Conservation (phyloP, 2,113 vertebrate genomes). For the Pipa parva region DNA sequence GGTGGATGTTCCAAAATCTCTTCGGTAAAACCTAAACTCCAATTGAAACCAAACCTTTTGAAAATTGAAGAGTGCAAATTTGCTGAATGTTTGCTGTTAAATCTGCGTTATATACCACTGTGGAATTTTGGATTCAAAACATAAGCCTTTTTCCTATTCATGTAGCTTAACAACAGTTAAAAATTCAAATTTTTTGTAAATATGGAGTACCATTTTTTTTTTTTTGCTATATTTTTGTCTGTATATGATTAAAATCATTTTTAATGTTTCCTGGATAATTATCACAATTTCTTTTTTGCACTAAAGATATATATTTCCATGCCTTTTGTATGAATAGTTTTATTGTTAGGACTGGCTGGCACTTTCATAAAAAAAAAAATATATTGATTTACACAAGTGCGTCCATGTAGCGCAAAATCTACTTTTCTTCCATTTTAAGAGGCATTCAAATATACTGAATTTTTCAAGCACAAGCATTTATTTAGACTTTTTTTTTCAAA, state of each 20-base stretch:
- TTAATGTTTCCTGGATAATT: slow-evolving; percentile 53
- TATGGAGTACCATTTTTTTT: slow-evolving; percentile 64
- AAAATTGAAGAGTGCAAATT: background rate
- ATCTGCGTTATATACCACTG: slow-evolving; percentile 48
- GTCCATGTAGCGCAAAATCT: too few relatives aligned
- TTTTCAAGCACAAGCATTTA: too few relatives aligned
- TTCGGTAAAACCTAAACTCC: slow-evolving; percentile 55
- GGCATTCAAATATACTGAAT: too few relatives aligned
- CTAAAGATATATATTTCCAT: slow-evolving; percentile 51
- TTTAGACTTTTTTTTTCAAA: too few relatives aligned
- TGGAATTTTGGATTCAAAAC: slow-evolving; percentile 46
- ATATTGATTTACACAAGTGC: too few relatives aligned
- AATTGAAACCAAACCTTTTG: background rate
- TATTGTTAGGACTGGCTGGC: background rate
- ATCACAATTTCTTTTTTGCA: slow-evolving; percentile 52
- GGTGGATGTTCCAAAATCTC: slow-evolving; percentile 71
- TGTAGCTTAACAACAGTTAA: slow-evolving; percentile 47
- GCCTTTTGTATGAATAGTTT: slow-evolving; percentile 47
- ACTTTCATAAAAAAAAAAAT: background rate
- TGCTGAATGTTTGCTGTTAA: slow-evolving; percentile 37
- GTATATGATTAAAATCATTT: slow-evolving; percentile 50
- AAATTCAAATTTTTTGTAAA: slow-evolving; percentile 64
- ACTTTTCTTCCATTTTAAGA: too few relatives aligned
- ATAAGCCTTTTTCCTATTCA: slow-evolving; percentile 46
- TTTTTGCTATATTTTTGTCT: slow-evolving; percentile 55